Evolutionary conservation across 2,888 invertebrate genomes (phyloP).

Genomic region (Ectemnius cavifrons): DNA sequence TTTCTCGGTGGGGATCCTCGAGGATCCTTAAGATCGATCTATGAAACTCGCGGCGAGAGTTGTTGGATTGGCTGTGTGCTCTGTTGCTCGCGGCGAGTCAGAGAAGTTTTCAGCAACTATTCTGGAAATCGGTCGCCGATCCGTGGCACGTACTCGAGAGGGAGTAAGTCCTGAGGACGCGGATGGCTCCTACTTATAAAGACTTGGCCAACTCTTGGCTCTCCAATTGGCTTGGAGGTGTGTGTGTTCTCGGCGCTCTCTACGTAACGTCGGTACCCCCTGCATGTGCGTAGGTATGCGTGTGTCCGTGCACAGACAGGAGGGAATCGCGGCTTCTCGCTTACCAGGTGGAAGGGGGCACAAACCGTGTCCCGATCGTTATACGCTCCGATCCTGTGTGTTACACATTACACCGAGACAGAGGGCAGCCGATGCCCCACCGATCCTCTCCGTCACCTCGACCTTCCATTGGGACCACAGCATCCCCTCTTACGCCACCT

Average conservation of each 20-base stretch:
- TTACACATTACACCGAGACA: conserved; percentile 64
- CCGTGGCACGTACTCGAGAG: conserved; percentile 75
- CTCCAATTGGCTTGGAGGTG: conserved; percentile 71
- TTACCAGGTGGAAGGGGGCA: conserved; percentile 69
- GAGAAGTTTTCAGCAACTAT: conserved; percentile 55
- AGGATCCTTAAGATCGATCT: conserved; percentile 17
- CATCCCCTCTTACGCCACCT: too few species aligned
- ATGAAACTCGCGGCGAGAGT: conserved; percentile 14
- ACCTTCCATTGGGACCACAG: background rate
- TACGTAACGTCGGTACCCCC: conserved; percentile 50
- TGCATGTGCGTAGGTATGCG: conserved; percentile 54
- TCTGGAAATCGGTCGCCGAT: conserved; percentile 72
- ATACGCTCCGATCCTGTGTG: conserved; percentile 63
- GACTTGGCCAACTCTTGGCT: conserved; percentile 74
- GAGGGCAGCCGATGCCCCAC: conserved; percentile 15
- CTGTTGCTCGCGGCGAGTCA: conserved; percentile 7
- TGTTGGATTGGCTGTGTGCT: conserved; percentile 7
- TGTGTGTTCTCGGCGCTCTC: conserved; percentile 56
- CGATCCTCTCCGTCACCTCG: conserved; percentile 11
- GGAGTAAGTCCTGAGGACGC: conserved; percentile 77
- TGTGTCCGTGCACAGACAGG: conserved; percentile 61
- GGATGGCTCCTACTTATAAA: conserved; percentile 78
- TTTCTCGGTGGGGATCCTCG: background rate
- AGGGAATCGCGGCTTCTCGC: conserved; percentile 62
- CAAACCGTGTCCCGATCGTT: conserved; percentile 72